phyloP scores from a whole-genome alignment of 2,113 vertebrate species.

The Cynocephalus volans region DNA sequence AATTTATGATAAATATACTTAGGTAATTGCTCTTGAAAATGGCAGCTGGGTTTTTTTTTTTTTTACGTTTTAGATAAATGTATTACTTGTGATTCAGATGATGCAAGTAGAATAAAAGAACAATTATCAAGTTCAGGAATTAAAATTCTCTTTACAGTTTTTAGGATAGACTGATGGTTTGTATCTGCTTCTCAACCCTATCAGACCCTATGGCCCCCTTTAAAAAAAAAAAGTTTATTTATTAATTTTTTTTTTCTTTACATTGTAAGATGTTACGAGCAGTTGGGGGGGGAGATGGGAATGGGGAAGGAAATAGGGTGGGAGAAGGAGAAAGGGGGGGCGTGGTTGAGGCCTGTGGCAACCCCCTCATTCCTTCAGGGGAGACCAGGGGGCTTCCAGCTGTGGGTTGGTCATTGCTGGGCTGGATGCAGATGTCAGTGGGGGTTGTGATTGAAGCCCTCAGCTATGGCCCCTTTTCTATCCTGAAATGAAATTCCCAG shows the following conservation, averaged over 20 bases:
- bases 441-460: too few species aligned
- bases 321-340: too few species aligned
- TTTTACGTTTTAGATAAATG: slow-evolving; percentile 6
- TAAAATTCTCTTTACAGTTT: slow-evolving; percentile 18
- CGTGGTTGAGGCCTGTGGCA: too few species aligned
- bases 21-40: slow-evolving; percentile 46
- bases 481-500: slow-evolving; percentile 53
- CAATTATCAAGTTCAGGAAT: slow-evolving; percentile 33
- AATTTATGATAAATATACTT: not conserved
- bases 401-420: too few species aligned
- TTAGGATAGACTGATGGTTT: slow-evolving; percentile 30
- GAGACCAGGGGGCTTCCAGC: too few species aligned
- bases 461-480: not conserved
- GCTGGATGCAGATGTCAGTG: too few species aligned
- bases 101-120: slow-evolving; percentile 9
- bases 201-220: not conserved
- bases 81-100: slow-evolving; percentile 45
- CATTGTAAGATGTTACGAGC: too few species aligned
- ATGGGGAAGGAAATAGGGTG: too few species aligned
- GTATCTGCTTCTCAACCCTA: not conserved
- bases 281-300: too few species aligned
- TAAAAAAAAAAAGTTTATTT: not conserved
- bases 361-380: too few species aligned
- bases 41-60: not conserved
- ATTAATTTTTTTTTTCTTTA: too few species aligned